A percentile compares a stretch with the other conserved stretches of the same genome.
Conservation (phyloP, 2,888 invertebrate species). For the Idaea straminata region DNA sequence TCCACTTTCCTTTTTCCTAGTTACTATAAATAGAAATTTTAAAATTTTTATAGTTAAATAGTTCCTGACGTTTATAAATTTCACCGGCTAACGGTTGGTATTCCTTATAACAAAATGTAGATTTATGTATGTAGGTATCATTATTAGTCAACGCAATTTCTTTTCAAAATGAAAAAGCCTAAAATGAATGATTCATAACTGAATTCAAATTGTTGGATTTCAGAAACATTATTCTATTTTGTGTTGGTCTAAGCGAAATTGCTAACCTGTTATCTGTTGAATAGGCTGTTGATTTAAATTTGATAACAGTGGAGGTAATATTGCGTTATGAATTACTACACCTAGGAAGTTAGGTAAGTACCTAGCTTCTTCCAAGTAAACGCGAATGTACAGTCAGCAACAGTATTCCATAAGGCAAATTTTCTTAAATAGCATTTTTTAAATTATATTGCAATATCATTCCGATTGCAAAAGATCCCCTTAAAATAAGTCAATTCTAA, state of each 20-base stretch:
- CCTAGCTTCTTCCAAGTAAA: background rate
- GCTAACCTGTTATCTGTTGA: background rate
- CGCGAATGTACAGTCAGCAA: too few species aligned
- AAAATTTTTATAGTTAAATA: too few species aligned
- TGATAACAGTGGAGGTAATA: background rate
- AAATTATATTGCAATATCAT: too few species aligned
- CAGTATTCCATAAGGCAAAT: too few species aligned
- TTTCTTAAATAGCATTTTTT: too few species aligned
- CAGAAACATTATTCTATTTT: background rate
- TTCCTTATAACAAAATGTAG: background rate
- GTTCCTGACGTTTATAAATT: too few species aligned
- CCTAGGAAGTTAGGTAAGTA: background rate
- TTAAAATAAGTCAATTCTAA: too few species aligned
- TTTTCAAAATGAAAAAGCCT: constrained; percentile 1
- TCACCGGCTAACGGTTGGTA: background rate
- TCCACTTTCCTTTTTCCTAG: too few species aligned
- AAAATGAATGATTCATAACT: background rate
- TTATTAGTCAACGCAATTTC: background rate
- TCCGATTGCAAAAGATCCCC: too few species aligned
- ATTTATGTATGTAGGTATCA: background rate
- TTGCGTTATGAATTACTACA: background rate
- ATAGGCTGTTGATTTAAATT: constrained; percentile 1
- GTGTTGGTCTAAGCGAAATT: background rate
- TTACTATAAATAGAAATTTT: too few species aligned
- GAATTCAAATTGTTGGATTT: background rate